These are phyloP conservation scores for Hydriomena furcata DNA, from an alignment of 2,888 invertebrate genomes.

Conservation along the genomic window DNA sequence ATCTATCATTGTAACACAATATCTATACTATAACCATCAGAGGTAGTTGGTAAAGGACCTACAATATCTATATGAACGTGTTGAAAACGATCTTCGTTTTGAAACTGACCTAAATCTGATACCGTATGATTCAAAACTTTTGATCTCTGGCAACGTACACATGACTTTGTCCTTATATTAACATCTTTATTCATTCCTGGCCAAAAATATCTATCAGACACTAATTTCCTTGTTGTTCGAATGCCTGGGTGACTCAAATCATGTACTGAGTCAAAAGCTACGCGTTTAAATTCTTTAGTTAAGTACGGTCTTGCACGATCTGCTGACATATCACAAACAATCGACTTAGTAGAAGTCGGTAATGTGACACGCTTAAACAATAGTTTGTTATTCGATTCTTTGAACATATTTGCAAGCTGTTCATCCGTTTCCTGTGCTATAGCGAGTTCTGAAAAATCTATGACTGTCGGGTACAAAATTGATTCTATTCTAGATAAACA, in stretches of 20 bases:
- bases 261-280: constrained; percentile 9
- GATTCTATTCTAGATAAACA: constrained; percentile 30
- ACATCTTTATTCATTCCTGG: constrained; percentile 6
- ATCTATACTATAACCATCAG: constrained; percentile 29
- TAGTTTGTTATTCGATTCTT: constrained; percentile 9
- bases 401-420: constrained; percentile 8
- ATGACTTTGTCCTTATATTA: constrained; percentile 8
- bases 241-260: constrained; percentile 20
- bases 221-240: not conserved
- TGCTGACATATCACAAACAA: constrained; percentile 32
- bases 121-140: constrained; percentile 26
- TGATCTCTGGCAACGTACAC: constrained; percentile 13
- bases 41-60: constrained; percentile 32
- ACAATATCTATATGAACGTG: constrained; percentile 30
- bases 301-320: constrained; percentile 18
- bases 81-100: constrained; percentile 17
- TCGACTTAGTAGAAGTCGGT: constrained; percentile 5
- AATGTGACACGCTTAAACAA: constrained; percentile 13
- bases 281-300: constrained; percentile 8
- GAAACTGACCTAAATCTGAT: constrained; percentile 15
- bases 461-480: constrained; percentile 21
- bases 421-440: constrained; percentile 14
- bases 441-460: constrained; percentile 14
- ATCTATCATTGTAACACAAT: constrained; percentile 36
- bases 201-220: constrained; percentile 17